Evolutionary conservation across 2,797 vertebrate species (phyloP).

Genomic region (Urosaurus nigricauda): DNA sequence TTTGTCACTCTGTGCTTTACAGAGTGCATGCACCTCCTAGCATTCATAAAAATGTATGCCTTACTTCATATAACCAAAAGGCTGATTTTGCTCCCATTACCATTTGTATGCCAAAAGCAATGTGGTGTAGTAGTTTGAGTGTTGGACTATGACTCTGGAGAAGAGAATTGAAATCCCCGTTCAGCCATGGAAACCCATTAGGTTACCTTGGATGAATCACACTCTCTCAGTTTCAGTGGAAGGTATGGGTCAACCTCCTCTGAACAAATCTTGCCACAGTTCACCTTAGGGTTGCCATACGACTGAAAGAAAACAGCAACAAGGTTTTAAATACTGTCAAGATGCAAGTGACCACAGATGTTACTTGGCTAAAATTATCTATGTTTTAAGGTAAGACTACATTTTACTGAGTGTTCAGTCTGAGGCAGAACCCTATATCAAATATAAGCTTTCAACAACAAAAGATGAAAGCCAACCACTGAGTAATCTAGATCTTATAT

Average conservation of each 20-base stretch:
- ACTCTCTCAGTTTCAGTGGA: no score
- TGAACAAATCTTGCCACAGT: no score
- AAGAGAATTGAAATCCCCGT: no score
- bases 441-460: neutral
- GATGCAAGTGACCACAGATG: neutral
- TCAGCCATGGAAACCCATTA: no score
- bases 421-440: neutral
- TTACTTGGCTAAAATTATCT: neutral
- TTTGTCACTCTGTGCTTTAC: neutral
- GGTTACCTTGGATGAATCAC: no score
- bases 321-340: neutral
- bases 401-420: neutral
- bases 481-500: neutral
- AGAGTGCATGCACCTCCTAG: neutral
- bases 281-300: no score
- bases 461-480: neutral
- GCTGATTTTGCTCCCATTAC: neutral
- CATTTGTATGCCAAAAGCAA: neutral
- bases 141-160: no score
- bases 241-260: no score
- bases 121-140: no score
- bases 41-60: neutral
- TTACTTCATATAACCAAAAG: neutral
- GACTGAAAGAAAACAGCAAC: no score
- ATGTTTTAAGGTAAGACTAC: neutral